A percentile compares a stretch with the other conserved stretches of the same genome.
These are phyloP conservation scores for Scolopax rusticola DNA, from an alignment of 2,797 vertebrate species.

Conservation along the genomic window DNA sequence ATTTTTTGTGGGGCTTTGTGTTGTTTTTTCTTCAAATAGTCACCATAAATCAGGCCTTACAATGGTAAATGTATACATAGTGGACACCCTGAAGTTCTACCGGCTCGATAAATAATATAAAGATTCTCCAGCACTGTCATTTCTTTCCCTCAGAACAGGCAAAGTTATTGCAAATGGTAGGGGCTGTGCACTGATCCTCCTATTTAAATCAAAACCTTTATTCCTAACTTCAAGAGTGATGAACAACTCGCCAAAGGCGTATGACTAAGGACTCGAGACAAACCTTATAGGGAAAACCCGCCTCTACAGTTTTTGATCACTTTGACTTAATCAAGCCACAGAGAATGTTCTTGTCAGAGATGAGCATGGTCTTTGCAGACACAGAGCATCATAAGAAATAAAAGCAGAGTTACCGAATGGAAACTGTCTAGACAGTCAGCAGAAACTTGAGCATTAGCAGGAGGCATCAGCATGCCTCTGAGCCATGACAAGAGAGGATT, in stretches of 20 bases:
- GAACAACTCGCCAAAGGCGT: not conserved
- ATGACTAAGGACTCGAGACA: not conserved
- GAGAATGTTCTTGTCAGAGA: not conserved
- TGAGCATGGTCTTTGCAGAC: slow-evolving; percentile 9
- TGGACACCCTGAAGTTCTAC: not conserved
- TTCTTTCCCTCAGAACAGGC: not conserved
- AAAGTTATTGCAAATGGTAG: not conserved
- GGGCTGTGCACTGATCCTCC: not conserved
- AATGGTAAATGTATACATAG: not conserved
- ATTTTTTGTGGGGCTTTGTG: fast-evolving
- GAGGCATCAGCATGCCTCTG: slow-evolving; percentile 18
- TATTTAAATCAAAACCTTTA: slow-evolving; percentile 8
- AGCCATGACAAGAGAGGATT: not conserved
- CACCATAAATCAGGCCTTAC: not conserved
- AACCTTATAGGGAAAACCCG: slow-evolving; percentile 24
- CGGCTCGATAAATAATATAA: not conserved
- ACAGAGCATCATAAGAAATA: not conserved
- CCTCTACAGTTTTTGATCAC: slow-evolving; percentile 21
- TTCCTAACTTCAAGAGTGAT: not conserved
- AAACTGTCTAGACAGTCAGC: slow-evolving; percentile 56
- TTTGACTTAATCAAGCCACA: slow-evolving; percentile 21
- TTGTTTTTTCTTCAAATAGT: not conserved
- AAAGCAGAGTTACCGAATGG: not conserved
- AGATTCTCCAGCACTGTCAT: not conserved
- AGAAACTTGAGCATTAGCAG: slow-evolving; percentile 51